Percentiles rank a stretch among this genome's conserved stretches.
phyloP scores from a whole-genome alignment of 1,140 invertebrate species.

The Alviniconcha marisindica region DNA sequence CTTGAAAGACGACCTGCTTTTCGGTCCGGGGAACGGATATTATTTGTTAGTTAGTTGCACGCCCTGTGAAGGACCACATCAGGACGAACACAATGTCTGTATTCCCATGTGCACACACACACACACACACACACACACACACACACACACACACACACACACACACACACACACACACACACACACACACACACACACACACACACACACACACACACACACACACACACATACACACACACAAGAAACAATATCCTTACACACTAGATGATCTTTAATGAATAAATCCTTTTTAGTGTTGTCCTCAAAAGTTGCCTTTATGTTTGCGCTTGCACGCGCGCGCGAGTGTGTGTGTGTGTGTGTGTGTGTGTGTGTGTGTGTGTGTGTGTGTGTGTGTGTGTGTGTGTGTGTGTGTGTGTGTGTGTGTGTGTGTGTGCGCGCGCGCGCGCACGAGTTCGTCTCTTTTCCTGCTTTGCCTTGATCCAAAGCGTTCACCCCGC shows the following conservation, averaged over 20 bases:
- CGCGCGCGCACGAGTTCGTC: not conserved
- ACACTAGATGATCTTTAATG: not conserved
- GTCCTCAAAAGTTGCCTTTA: not conserved
- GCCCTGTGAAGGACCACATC: too few species aligned
- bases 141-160: not conserved
- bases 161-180: not conserved
- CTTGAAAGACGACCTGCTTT: too few species aligned
- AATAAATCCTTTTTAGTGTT: not conserved
- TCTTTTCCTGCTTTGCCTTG: not conserved
- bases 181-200: not conserved
- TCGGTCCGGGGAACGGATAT: too few species aligned
- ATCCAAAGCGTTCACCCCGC: not conserved
- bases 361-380: slow-evolving; percentile 23
- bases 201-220: not conserved
- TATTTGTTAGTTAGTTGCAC: too few species aligned
- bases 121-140: not conserved
- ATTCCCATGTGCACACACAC: slow-evolving; percentile 11
- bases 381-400: slow-evolving; percentile 9
- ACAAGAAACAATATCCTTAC: not conserved
- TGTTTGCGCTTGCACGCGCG: not conserved
- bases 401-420: slow-evolving; percentile 24
- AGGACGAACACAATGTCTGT: too few species aligned
- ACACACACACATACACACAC: not conserved
- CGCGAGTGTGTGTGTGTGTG: slow-evolving; percentile 21
- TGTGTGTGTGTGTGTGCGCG: slow-evolving; percentile 23